These are phyloP conservation scores for Parazoanthus swiftii DNA, from an alignment of 92 coral and sea anemone species.

Conservation along the genomic window DNA sequence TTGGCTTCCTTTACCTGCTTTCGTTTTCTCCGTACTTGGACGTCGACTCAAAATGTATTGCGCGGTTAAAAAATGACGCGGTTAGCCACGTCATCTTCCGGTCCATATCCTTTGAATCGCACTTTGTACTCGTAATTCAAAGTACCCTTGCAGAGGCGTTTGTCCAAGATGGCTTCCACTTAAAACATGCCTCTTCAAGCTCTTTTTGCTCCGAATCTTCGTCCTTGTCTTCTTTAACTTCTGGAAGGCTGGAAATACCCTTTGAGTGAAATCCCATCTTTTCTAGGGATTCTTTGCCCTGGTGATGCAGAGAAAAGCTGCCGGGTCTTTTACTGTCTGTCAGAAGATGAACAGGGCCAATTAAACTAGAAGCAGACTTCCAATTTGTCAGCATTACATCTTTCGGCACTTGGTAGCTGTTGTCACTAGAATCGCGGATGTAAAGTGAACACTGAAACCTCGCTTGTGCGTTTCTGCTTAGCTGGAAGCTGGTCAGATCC, in stretches of 20 bases:
- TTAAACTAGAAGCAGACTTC: slow-evolving; percentile 39
- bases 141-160: slow-evolving; percentile 23
- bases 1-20: slow-evolving; percentile 11
- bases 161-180: slow-evolving; percentile 42
- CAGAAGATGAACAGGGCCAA: slow-evolving; percentile 35
- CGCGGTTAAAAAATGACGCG: slow-evolving; percentile 49
- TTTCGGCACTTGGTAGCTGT: slow-evolving; percentile 33
- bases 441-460: slow-evolving; percentile 41
- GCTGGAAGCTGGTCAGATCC: slow-evolving; percentile 36
- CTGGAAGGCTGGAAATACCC: slow-evolving; percentile 7
- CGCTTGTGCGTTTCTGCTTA: not conserved
- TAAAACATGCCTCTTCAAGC: slow-evolving; percentile 46
- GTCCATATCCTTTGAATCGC: slow-evolving; percentile 53
- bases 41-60: not conserved
- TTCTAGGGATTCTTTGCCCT: not conserved
- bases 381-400: slow-evolving; percentile 47
- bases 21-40: slow-evolving; percentile 51
- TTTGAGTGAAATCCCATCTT: not conserved
- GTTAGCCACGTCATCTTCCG: slow-evolving; percentile 66
- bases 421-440: not conserved
- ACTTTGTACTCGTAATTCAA: slow-evolving; percentile 48
- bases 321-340: not conserved
- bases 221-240: slow-evolving; percentile 4
- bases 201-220: not conserved
- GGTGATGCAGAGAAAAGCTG: not conserved